Conservation (phyloP, 2,113 vertebrate genomes). For the Percopsis transmontana region DNA sequence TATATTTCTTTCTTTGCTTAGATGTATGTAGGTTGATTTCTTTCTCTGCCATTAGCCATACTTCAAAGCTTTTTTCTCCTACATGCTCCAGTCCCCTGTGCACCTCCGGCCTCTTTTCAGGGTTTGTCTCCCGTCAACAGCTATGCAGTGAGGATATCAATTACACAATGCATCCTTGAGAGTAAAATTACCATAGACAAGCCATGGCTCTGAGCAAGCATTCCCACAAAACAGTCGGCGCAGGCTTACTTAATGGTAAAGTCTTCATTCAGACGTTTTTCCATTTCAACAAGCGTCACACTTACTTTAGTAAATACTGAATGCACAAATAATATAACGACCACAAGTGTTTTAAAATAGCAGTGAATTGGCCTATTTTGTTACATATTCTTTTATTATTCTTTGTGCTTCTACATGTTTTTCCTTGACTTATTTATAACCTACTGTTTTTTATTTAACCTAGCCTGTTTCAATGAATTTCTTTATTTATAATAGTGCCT, state of each 20-base stretch:
- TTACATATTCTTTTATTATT: too few relatives aligned
- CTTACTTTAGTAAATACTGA: neutral
- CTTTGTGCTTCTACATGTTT: too few relatives aligned
- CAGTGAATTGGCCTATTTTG: too few relatives aligned
- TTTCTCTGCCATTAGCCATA: constrained; percentile 47
- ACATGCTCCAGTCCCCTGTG: constrained; percentile 34
- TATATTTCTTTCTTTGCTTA: constrained; percentile 24
- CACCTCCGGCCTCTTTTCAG: constrained; percentile 46
- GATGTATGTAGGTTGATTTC: constrained; percentile 60
- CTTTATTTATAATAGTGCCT: too few relatives aligned
- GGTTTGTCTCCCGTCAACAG: constrained; percentile 28
- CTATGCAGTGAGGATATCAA: constrained; percentile 29
- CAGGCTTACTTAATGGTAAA: neutral
- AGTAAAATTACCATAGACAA: constrained; percentile 23
- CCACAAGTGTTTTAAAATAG: too few relatives aligned
- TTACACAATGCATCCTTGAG: constrained; percentile 30
- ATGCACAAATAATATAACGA: too few relatives aligned
- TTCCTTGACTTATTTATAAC: too few relatives aligned
- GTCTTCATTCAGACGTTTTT: neutral
- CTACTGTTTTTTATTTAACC: too few relatives aligned
- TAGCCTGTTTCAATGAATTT: too few relatives aligned
- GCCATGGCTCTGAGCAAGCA: constrained; percentile 7
- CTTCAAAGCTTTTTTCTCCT: constrained; percentile 56
- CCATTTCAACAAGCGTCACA: neutral
- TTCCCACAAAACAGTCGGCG: constrained; percentile 8